Evolutionary conservation across 2,888 invertebrate genomes (phyloP), one percentile per base, ranked within the genome.

Genomic region (Sialis fuliginosa): DNA sequence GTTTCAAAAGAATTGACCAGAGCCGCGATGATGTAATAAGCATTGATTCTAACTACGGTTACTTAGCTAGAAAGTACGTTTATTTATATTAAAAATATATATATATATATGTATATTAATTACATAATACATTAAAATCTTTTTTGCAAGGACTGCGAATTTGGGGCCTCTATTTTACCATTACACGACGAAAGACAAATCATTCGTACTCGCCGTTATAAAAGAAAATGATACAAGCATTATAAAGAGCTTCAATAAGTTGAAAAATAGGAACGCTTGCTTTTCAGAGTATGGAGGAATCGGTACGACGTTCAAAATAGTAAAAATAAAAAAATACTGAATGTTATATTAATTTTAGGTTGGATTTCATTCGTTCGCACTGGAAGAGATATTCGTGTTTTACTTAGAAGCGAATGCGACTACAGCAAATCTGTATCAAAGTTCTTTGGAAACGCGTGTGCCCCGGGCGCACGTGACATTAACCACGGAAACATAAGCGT

Each of bases 201-300:
- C 74, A 8, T 69, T 71, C 9, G 64, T 75, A 1, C 64, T 75
- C 0, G 72, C 77, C 0, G 66, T 78, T 10, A 62, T 79, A 1
- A 72, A 68, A 52, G 57, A 60, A n/a, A 52, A 55, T 10, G 50
- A 57, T n/a, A 51, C 54, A n/a, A 56, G 61, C 22, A 54, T 55
- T 40, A 66, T 75, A 45, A 68, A 65, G 0, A 64, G 67, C 31
- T 73, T 79, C 51, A 67, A 69, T 50, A 72, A 75, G 57, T 56
- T 81, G 2, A 64, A 69, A 37, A 68, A 63, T 1, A 71, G 66
- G 51, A 69, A 63, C 30, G 77, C 75, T 0, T 81, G 81, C 59
- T 75, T 81, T 63, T 77, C 80, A 0, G 76, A 77, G 55, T 81
- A 69, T 53, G 75, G 77, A 1, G 79, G 79, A 34, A 72, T 79